Conservation (phyloP, 2,797 vertebrate species). For the Lepilemur septentrionalis region DNA sequence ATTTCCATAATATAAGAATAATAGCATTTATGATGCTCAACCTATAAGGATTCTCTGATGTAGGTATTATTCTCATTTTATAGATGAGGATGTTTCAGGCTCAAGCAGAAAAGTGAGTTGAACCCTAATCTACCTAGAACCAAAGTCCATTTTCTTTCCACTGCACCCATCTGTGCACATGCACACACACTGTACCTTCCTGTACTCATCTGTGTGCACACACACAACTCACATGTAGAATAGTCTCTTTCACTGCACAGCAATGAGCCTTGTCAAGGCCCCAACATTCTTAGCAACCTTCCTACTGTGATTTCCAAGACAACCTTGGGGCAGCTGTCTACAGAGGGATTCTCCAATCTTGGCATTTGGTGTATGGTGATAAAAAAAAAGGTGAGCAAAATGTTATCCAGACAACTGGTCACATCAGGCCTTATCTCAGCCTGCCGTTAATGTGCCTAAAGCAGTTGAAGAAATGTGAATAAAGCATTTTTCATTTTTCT, state of each 20-base stretch:
- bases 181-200: not conserved
- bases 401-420: not conserved
- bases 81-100: not conserved
- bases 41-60: not conserved
- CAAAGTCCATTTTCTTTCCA: not conserved
- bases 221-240: not conserved
- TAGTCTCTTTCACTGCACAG: not conserved
- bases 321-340: not conserved
- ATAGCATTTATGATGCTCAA: not conserved
- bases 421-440: not conserved
- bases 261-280: not conserved
- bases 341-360: not conserved
- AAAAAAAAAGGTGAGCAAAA: not conserved
- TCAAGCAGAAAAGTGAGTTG: not conserved
- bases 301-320: not conserved
- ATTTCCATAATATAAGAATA: not conserved
- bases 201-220: not conserved
- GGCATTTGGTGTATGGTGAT: not conserved
- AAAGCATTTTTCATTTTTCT: conserved; percentile 39
- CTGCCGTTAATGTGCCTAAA: not conserved
- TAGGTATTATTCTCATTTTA: not conserved
- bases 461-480: not conserved
- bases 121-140: not conserved
- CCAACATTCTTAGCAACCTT: not conserved
- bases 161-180: not conserved